Evolutionary conservation across 2,113 vertebrate genomes (phyloP), one percentile per base, ranked within the genome.

Genomic region (Mola mola): DNA sequence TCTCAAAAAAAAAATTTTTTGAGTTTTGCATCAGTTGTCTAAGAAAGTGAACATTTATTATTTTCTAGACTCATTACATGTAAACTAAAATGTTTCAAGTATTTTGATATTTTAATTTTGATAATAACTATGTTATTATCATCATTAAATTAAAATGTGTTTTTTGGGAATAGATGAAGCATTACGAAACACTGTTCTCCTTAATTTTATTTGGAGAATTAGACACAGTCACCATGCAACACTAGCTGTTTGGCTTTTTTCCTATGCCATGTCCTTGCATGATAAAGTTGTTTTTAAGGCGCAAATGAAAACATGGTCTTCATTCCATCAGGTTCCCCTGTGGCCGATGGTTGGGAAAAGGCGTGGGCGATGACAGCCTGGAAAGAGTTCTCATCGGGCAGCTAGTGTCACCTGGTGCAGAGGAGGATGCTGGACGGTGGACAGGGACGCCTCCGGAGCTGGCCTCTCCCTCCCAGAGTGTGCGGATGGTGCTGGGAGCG

Each of bases 371-470:
- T 0, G 96, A 95, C 66, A 98, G 95, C 60, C 71, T 98, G 83
- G 96, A 98, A 63, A 76, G 96, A 40, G 93, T 98, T 17, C 93
- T 98, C 2, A 95, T 98, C 8, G 96, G 96, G 31, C 96, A 98
- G 60, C 67, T 97, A 82, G 90, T 96, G 77, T 85, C 90, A 6
- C 82, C 94, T 17, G 75, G 72, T 0, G 85, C 85, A 0, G 95
- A 97, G 0, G 95, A 96, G 9, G 95, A 96, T 51, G 85, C 94
- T 55, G 92, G 87, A 1, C 93, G 91, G 85, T 94, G 94, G 81
- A 93, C 95, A 40, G 93, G 94, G 43, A 96, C 95, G 0, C 95
- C 95, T 2, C 95, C 95, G 0, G 95, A 95, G 83, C 94, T 95
- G 87, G 92, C 92, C 33, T 97, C 96, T 10, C 95, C 96, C 15